Evolutionary conservation across 2,113 vertebrate species (phyloP).

Genomic region (Colinus virginianus): DNA sequence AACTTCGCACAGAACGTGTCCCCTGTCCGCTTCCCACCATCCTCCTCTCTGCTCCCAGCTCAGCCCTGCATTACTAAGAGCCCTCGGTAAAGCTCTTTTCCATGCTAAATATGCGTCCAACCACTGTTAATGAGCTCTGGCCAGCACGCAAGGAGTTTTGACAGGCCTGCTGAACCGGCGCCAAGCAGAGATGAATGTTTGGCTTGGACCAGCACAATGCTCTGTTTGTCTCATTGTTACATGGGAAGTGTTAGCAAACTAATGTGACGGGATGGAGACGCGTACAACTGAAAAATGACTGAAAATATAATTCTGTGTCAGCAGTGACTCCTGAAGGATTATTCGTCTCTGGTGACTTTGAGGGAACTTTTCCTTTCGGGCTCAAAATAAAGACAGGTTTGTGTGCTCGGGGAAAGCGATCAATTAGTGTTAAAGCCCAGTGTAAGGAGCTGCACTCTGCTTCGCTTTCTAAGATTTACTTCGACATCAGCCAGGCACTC

Average conservation of each 20-base stretch:
- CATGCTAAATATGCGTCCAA: conserved; percentile 69
- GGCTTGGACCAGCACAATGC: conserved; percentile 73
- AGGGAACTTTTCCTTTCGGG: conserved; percentile 45
- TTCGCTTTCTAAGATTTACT: conserved; percentile 47
- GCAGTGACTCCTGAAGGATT: conserved; percentile 68
- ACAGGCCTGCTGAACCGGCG: conserved; percentile 65
- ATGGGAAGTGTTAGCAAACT: conserved; percentile 76
- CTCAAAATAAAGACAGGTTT: conserved; percentile 59
- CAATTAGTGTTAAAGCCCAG: conserved; percentile 50
- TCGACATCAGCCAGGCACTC: conserved; percentile 16
- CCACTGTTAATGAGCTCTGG: conserved; percentile 76
- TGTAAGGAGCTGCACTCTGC: conserved; percentile 39
- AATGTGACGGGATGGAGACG: conserved; percentile 73
- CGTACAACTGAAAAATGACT: conserved; percentile 61
- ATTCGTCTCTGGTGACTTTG: conserved; percentile 61
- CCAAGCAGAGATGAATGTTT: conserved; percentile 77
- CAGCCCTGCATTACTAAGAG: background rate
- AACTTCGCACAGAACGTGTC: background rate
- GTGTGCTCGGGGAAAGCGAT: background rate
- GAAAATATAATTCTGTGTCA: conserved; percentile 71
- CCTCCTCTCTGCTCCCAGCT: conserved; percentile 7
- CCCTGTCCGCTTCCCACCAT: background rate
- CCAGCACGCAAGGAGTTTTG: conserved; percentile 70
- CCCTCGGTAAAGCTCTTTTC: conserved; percentile 63
- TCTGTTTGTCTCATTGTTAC: conserved; percentile 77